Evolutionary conservation across 2,797 vertebrate genomes (phyloP), one percentile per base, ranked within the genome.

Genomic region (Xiphorhynchus erythropygius): DNA sequence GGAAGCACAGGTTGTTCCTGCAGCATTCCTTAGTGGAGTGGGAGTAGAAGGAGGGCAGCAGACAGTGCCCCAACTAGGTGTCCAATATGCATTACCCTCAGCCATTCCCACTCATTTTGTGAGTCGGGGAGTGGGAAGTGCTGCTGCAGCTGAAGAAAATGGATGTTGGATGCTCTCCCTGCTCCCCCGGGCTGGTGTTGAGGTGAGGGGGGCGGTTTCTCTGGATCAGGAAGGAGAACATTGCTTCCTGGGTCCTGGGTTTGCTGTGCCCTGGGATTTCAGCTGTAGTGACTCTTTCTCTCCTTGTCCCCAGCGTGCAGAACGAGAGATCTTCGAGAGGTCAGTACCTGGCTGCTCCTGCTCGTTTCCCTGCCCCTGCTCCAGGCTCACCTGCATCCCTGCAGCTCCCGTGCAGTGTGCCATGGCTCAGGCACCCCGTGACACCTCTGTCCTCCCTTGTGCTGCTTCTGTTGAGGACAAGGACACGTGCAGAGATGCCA

Each of bases 321-420:
- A 98, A 39, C 98, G 98, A 91, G 98, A 99, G 95, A 98, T 99
- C 92, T 98, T 98, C 33, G 98, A 99, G 85, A 99, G 98, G 99
- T 99, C 96, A 98, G 95, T 97, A 57, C 28, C 42, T 4, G 3
- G 3, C 68, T 50, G 25, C 49, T 50, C 25, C 49, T 78, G 47
- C 33, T 88, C 39, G 55, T 84, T 87, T 27, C 71, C 57, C 77
- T 75, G 49, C 3, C 22, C 13, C 62, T 62, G 39, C 47, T 79
- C 18, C 27, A 23, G 10, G 49, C 73, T 78, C 49, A 14, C 37
- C 41, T 60, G 59, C 57, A 35, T 47, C 23, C 55, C 52, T 57
- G 3, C 11, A 19, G 35, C 39, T 80, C 55, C 65, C 5, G 21
- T 52, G 84, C 88, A 78, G 79, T 1, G 1, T 16, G 30, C 47